Conservation (phyloP, 2,888 invertebrate species). For the Sesamia inferens region DNA sequence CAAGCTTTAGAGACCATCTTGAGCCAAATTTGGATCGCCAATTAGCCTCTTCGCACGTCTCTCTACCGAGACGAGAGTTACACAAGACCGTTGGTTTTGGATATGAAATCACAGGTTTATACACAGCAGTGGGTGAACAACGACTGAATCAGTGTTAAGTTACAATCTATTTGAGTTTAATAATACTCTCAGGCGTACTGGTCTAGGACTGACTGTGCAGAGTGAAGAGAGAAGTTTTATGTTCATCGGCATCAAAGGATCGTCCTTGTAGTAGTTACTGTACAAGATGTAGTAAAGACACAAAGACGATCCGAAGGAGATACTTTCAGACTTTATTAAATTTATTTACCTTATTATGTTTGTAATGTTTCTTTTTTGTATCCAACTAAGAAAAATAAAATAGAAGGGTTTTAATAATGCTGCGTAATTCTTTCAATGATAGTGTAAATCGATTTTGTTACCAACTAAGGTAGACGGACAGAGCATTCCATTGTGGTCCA, state of each 20-base stretch:
- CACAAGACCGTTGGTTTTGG: background rate
- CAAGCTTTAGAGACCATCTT: too few relatives aligned
- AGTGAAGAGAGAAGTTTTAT: slow-evolving; percentile 28
- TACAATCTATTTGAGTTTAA: slow-evolving; percentile 5
- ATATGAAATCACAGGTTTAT: background rate
- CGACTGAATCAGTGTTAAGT: background rate
- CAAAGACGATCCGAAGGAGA: too few relatives aligned
- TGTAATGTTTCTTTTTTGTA: slow-evolving; percentile 7
- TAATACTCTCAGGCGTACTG: slow-evolving; percentile 5
- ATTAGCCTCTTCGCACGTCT: too few relatives aligned
- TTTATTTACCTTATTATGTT: slow-evolving; percentile 27
- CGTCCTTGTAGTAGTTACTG: slow-evolving; percentile 21
- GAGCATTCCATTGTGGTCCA: background rate
- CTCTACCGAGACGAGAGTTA: background rate
- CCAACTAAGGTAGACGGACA: background rate
- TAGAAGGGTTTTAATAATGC: background rate
- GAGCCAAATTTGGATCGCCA: too few relatives aligned
- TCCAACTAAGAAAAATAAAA: background rate
- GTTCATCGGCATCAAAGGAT: slow-evolving; percentile 33
- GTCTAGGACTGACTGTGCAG: slow-evolving; percentile 13
- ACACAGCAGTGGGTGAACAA: background rate
- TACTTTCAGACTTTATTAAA: slow-evolving; percentile 15
- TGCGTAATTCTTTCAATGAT: background rate
- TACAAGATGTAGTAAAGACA: too few relatives aligned
- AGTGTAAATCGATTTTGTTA: too few relatives aligned